Percentiles rank a stretch among this genome's conserved stretches.
Evolutionary conservation across 2,888 invertebrate species (phyloP).

Genomic region (Alloscopus bannaensis): DNA sequence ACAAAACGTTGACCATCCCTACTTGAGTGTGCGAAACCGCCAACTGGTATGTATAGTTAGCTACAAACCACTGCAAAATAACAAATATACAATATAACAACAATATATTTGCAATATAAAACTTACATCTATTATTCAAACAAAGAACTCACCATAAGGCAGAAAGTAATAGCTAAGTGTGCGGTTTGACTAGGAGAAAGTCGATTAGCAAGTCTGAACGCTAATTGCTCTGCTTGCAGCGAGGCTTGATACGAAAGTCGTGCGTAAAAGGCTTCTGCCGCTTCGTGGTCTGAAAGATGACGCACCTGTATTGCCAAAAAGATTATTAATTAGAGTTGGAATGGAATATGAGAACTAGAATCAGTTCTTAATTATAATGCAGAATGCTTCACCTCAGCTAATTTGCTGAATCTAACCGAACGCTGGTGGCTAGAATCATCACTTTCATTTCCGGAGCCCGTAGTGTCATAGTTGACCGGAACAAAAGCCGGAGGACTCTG

Average conservation of each 20-base stretch:
- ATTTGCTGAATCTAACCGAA: slow-evolving; percentile 92
- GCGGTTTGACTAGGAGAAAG: slow-evolving; percentile 86
- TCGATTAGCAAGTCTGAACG: slow-evolving; percentile 85
- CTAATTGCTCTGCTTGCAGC: slow-evolving; percentile 87
- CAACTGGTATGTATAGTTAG: slow-evolving; percentile 94
- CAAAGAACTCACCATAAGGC: slow-evolving; percentile 82
- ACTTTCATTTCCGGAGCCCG: slow-evolving; percentile 85
- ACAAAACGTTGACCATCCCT: slow-evolving; percentile 91
- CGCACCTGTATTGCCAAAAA: slow-evolving; percentile 79
- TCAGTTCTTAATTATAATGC: not conserved
- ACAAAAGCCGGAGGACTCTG: slow-evolving; percentile 95
- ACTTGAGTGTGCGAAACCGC: slow-evolving; percentile 89
- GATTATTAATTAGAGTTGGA: not conserved
- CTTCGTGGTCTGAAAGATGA: slow-evolving; percentile 92
- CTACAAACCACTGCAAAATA: slow-evolving; percentile 91
- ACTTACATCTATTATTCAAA: not conserved
- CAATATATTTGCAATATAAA: slow-evolving; percentile 1
- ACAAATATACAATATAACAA: no score
- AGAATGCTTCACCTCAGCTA: slow-evolving; percentile 78
- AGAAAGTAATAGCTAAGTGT: slow-evolving; percentile 90
- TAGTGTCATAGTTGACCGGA: slow-evolving; percentile 86
- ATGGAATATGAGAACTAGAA: not conserved
- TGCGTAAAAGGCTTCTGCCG: slow-evolving; percentile 93
- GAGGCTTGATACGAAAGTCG: slow-evolving; percentile 96
- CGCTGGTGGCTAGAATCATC: slow-evolving; percentile 88